Base-by-base conservation (phyloP, 2,113 vertebrate species). In the Struthidea cinerea region DNA sequence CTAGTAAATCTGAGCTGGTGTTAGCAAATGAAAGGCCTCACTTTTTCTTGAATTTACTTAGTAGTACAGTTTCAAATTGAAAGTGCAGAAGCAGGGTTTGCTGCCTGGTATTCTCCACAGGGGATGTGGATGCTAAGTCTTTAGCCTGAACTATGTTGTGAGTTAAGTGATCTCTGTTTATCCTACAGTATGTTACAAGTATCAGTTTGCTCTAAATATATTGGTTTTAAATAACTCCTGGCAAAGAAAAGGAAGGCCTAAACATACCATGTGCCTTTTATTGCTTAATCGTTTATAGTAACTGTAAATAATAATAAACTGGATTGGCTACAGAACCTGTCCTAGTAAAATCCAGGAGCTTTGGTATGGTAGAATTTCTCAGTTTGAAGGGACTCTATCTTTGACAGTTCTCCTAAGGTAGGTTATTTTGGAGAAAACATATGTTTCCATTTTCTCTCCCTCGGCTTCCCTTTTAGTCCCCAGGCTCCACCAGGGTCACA, bases 371-470 rank as follows among this genome's bases (percentile, higher is more conserved):
- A 97, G 97, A 98, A 98, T 98, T 98, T 98, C 97, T 98, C 94
- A 92, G 95, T 97, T 97, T 98, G 98, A 98, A 97, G 97, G 97
- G 98, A 95, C 89, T 97, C 96, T 83, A n/a, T 94, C 95, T 98
- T 97, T 98, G 98, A 98, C 98, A 98, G 98, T 97, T 98, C 98
- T 99, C 98, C 98, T 98, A 99, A 99, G 99, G 99, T 99, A 99
- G 98, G 98, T 99, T 99, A 99, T 99, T 99, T 98, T 98, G 98
- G 98, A 98, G 98, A 99, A 99, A 99, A 99, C 99, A 99, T 99
- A 98, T 99, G 99, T 99, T 99, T 99, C 98, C 98, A 99, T 99
- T 98, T 99, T 98, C 99, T 99, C 98, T 98, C 97, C 98, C 98
- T 98, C 96, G 95, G 98, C 98, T 98, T 99, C 98, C 98, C 98